phyloP scores from a whole-genome alignment of 2,888 invertebrate species.

The Invenusta paracnida region DNA sequence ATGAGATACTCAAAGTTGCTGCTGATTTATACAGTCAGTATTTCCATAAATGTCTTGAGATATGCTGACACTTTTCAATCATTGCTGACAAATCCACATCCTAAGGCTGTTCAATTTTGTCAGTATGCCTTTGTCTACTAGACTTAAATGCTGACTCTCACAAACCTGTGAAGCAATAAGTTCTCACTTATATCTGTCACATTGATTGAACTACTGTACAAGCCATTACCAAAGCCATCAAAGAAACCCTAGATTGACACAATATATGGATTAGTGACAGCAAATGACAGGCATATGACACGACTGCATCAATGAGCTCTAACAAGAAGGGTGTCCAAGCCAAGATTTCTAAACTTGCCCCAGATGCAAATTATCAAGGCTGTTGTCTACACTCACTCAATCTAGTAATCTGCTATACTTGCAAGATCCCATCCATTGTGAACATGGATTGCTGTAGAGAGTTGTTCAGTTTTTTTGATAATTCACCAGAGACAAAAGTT shows the following conservation, averaged over 20 bases:
- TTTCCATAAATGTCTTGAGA: background rate
- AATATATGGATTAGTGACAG: background rate
- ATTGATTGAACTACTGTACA: background rate
- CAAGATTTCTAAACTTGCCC: background rate
- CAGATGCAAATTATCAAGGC: background rate
- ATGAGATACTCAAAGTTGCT: background rate
- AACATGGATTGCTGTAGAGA: background rate
- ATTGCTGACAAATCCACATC: background rate
- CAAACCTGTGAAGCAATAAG: background rate
- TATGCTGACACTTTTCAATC: background rate
- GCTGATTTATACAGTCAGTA: background rate
- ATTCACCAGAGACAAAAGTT: background rate
- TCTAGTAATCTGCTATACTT: background rate
- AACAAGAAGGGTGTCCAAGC: background rate
- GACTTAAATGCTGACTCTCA: background rate
- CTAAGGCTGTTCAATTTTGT: background rate
- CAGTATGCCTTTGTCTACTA: background rate
- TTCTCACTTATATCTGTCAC: background rate
- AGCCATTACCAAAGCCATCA: too few species aligned
- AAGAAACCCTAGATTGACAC: background rate
- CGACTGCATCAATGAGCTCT: background rate
- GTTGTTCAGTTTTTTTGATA: background rate
- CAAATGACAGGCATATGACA: background rate
- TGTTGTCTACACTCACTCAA: background rate
- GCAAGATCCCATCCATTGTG: background rate